Percentiles rank a stretch among this genome's conserved stretches.
These are phyloP conservation scores for Embidobia sp. DNA, from an alignment of 2,888 invertebrate genomes.

Conservation along the genomic window DNA sequence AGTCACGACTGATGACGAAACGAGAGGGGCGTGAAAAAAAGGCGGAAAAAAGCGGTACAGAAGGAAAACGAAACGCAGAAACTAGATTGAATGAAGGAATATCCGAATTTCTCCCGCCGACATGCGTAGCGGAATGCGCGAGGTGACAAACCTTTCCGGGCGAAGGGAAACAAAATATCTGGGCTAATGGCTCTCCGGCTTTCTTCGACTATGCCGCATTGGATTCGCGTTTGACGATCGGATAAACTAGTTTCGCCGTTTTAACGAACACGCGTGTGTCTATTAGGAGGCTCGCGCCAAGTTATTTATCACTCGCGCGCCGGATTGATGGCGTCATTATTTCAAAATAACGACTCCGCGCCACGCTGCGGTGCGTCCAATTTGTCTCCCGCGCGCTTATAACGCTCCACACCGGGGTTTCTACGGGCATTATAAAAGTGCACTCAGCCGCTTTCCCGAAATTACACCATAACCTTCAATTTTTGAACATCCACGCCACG, in stretches of 20 bases:
- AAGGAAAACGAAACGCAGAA: conserved; percentile 51
- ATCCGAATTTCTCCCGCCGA: conserved; percentile 55
- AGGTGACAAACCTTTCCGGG: conserved; percentile 24
- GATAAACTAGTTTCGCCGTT: conserved; percentile 57
- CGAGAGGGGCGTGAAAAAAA: conserved; percentile 17
- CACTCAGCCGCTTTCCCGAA: too few relatives aligned
- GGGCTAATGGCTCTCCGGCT: conserved; percentile 70
- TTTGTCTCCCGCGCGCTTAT: too few relatives aligned
- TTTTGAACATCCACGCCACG: too few relatives aligned
- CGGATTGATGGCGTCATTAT: conserved; percentile 6
- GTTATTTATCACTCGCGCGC: conserved; percentile 17
- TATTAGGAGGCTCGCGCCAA: neutral
- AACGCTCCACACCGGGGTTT: too few relatives aligned
- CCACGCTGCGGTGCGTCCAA: too few relatives aligned
- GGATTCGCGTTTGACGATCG: conserved; percentile 45
- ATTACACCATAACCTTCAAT: too few relatives aligned
- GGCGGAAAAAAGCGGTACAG: conserved; percentile 24
- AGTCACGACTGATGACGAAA: conserved; percentile 60
- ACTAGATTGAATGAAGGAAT: conserved; percentile 49
- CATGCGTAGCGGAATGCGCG: neutral
- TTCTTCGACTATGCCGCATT: conserved; percentile 66
- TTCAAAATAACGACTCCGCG: conserved; percentile 15
- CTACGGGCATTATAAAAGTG: too few relatives aligned
- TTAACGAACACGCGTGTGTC: conserved; percentile 7
- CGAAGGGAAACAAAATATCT: conserved; percentile 67